A percentile compares a stretch with the other conserved stretches of the same genome.
These are phyloP conservation scores for Marronus borbonicus DNA, from an alignment of 2,888 invertebrate genomes.

Conservation along the genomic window DNA sequence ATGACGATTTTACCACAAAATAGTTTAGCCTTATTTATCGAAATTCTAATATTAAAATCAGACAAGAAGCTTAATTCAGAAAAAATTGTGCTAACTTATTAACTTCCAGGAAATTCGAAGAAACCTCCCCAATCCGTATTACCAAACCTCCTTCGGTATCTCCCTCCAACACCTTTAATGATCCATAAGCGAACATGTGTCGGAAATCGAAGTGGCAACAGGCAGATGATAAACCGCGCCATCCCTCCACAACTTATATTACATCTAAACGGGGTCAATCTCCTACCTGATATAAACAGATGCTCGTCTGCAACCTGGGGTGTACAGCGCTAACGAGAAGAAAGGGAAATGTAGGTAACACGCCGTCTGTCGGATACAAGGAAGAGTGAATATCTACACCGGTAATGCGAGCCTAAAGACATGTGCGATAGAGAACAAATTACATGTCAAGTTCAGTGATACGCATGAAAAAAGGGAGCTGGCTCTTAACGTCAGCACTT, in stretches of 20 bases:
- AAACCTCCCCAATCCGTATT: too few relatives aligned
- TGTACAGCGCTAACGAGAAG: conserved; percentile 38
- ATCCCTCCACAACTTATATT: conserved; percentile 26
- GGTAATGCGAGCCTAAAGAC: conserved; percentile 21
- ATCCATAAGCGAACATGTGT: conserved; percentile 33
- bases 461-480: conserved; percentile 12
- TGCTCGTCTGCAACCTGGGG: conserved; percentile 42
- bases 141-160: too few relatives aligned
- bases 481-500: conserved; percentile 3
- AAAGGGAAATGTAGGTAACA: conserved; percentile 33
- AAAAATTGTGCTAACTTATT: too few relatives aligned
- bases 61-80: too few relatives aligned
- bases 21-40: too few relatives aligned
- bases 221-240: conserved; percentile 45
- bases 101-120: too few relatives aligned
- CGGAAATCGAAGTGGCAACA: conserved; percentile 50
- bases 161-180: too few relatives aligned
- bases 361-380: conserved; percentile 28
- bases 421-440: conserved; percentile 31
- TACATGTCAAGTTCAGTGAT: conserved; percentile 31
- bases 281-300: conserved; percentile 44
- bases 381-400: conserved; percentile 24
- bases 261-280: conserved; percentile 50
- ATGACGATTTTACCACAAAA: too few relatives aligned
- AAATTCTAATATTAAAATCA: too few relatives aligned